Percentiles rank a stretch among this genome's conserved stretches.
Evolutionary conservation across 2,113 vertebrate genomes (phyloP).

Genomic region (Eidolon helvum): DNA sequence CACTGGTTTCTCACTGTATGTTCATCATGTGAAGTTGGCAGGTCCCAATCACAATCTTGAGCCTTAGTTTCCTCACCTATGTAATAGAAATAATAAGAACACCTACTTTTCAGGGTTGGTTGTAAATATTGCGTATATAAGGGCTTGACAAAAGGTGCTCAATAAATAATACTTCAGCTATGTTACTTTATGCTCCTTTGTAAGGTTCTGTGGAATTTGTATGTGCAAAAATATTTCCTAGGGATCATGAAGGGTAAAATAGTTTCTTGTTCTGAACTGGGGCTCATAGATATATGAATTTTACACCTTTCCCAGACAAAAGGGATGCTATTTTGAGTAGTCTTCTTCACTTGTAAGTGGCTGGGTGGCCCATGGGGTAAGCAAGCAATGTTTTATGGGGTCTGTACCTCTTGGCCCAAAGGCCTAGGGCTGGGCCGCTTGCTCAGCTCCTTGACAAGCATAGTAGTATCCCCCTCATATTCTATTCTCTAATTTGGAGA

Average conservation of each 20-base stretch:
- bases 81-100: neutral
- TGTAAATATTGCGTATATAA: neutral
- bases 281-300: neutral
- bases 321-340: neutral
- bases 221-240: neutral
- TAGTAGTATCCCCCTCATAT: neutral
- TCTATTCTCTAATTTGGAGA: neutral
- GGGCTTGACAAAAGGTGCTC: neutral
- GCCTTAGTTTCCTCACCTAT: neutral
- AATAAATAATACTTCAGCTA: neutral
- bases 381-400: neutral
- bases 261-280: neutral
- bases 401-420: neutral
- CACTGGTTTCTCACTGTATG: neutral
- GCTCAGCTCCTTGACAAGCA: neutral
- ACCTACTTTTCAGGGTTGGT: neutral
- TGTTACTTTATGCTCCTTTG: slow-evolving; percentile 14
- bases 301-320: neutral
- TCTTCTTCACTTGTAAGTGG: neutral
- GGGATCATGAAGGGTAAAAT: neutral
- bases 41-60: neutral
- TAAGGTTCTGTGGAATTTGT: neutral
- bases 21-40: neutral
- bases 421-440: neutral
- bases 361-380: neutral